Percentiles rank a stretch among this genome's conserved stretches.
These are phyloP conservation scores for Stenodera caucasica DNA, from an alignment of 2,888 invertebrate genomes.

Conservation along the genomic window DNA sequence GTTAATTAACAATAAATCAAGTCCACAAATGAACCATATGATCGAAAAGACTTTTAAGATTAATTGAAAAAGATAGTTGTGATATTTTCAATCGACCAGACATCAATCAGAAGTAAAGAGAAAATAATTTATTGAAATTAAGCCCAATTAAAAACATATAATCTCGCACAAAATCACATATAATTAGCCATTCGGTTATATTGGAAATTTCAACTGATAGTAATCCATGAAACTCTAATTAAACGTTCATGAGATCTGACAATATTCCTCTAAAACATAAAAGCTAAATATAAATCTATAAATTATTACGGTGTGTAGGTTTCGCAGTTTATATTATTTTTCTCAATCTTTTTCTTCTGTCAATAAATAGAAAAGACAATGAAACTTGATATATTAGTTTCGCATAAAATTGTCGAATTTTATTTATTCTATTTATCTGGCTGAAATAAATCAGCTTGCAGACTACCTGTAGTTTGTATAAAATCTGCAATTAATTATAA, in stretches of 20 bases:
- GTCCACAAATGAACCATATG: not conserved
- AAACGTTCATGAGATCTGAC: not conserved
- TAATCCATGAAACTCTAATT: not conserved
- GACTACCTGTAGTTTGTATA: not conserved
- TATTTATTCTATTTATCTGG: not conserved
- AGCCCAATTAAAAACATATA: no score
- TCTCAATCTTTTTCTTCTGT: not conserved
- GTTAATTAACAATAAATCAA: constrained; percentile 6
- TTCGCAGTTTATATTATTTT: not conserved
- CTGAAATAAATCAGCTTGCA: no score
- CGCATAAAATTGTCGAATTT: not conserved
- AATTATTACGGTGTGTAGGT: constrained; percentile 1
- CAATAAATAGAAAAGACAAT: not conserved
- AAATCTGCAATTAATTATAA: not conserved
- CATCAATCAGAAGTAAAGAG: no score
- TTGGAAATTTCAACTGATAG: no score
- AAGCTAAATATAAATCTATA: not conserved
- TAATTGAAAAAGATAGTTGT: not conserved
- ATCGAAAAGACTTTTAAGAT: not conserved
- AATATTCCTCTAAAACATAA: not conserved
- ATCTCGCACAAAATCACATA: no score
- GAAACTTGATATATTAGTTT: not conserved
- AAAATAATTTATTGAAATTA: no score
- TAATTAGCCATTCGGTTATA: no score
- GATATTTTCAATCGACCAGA: not conserved